phyloP scores from a whole-genome alignment of 2,113 vertebrate species.

The Parus major region DNA sequence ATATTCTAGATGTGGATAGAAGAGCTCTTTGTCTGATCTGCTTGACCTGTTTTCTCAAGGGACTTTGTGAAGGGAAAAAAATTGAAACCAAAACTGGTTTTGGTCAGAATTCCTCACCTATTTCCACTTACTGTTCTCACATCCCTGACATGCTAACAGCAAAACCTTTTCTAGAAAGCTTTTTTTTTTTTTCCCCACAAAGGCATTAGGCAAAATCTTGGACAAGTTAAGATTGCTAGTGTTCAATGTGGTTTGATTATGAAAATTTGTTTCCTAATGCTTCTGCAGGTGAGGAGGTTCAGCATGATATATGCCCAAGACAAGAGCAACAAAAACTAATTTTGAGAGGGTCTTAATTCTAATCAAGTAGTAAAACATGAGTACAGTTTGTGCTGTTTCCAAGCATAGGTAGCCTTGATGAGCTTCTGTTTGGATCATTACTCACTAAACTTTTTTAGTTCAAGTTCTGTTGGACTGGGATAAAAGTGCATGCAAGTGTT shows the following conservation, averaged over 20 bases:
- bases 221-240: background rate
- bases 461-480: background rate
- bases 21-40: background rate
- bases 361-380: background rate
- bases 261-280: background rate
- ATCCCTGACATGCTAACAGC: background rate
- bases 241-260: background rate
- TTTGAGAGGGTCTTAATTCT: background rate
- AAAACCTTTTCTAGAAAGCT: background rate
- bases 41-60: background rate
- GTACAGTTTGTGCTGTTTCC: background rate
- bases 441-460: background rate
- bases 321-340: background rate
- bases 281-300: background rate
- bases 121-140: background rate
- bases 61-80: background rate
- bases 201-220: background rate
- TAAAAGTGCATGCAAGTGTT: background rate
- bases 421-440: background rate
- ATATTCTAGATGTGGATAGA: background rate
- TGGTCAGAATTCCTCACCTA: background rate
- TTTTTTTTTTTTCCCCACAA: background rate
- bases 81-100: background rate
- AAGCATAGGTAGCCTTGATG: background rate
- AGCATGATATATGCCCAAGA: background rate